Evolutionary conservation across 1,140 invertebrate species (phyloP).

Genomic region (Cheumatopsyche charites): DNA sequence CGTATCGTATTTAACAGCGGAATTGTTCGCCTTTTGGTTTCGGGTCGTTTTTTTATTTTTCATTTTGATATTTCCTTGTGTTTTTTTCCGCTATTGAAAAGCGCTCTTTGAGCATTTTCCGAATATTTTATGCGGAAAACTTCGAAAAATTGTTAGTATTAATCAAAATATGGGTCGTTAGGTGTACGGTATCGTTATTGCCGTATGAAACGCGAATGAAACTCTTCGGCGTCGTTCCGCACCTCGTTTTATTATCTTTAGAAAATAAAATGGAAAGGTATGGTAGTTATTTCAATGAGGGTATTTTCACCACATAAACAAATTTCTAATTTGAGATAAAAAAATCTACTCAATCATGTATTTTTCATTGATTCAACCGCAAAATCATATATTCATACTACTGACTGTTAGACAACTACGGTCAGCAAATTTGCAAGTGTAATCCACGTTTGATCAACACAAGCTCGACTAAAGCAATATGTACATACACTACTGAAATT

Average conservation of each 20-base stretch:
- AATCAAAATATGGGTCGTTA: constrained; percentile 39
- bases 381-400: no score
- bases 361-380: no score
- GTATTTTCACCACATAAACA: neutral
- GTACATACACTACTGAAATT: no score
- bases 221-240: neutral
- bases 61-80: neutral
- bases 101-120: neutral
- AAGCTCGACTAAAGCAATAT: no score
- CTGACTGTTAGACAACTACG: no score
- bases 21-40: no score
- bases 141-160: constrained; percentile 29
- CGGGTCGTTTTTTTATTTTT: neutral
- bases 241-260: constrained; percentile 3
- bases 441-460: no score
- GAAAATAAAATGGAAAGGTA: neutral
- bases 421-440: no score
- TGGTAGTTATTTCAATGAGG: neutral
- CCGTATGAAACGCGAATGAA: constrained; percentile 30
- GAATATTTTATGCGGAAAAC: constrained; percentile 16
- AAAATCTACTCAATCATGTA: no score
- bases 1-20: no score
- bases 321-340: no score
- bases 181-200: constrained; percentile 32
- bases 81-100: no score